phyloP scores from a whole-genome alignment of 1,140 invertebrate genomes.

The Bombus sylvicola region DNA sequence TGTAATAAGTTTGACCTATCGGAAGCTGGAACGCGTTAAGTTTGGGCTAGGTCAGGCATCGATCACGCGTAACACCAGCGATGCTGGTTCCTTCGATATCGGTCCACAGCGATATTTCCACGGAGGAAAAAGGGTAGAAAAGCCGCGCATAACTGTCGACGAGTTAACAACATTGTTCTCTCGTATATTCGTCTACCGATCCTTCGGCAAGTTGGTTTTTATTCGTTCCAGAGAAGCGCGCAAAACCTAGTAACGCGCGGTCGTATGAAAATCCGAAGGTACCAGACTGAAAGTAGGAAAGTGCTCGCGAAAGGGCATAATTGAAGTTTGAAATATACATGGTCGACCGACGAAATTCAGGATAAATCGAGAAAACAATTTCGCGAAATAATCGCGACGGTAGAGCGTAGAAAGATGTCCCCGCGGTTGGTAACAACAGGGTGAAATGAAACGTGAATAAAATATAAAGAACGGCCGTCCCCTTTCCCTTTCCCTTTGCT shows the following conservation, averaged over 20 bases:
- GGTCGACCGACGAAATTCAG: background rate
- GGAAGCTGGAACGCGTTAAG: background rate
- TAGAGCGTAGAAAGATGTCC: background rate
- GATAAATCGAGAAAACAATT: slow-evolving; percentile 46
- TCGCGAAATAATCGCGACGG: slow-evolving; percentile 23
- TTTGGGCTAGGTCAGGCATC: background rate
- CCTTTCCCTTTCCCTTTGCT: slow-evolving; percentile 7
- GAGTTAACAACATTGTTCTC: background rate
- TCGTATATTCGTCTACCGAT: too few species aligned
- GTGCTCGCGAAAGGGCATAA: slow-evolving; percentile 5
- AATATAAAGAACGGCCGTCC: slow-evolving; percentile 73
- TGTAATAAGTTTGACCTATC: background rate
- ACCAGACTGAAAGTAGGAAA: background rate
- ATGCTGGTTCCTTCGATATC: background rate
- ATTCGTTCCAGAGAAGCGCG: background rate
- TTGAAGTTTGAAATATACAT: slow-evolving; percentile 46
- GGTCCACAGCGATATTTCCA: background rate
- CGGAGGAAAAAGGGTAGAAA: background rate
- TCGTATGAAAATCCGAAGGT: background rate
- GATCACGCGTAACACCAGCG: background rate
- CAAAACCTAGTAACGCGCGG: background rate
- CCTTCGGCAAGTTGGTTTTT: background rate
- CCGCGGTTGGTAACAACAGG: slow-evolving; percentile 19
- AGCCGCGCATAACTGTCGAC: background rate
- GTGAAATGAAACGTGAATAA: slow-evolving; percentile 76